Evolutionary conservation across 2,113 vertebrate species (phyloP).

Genomic region (Azemiops feae): DNA sequence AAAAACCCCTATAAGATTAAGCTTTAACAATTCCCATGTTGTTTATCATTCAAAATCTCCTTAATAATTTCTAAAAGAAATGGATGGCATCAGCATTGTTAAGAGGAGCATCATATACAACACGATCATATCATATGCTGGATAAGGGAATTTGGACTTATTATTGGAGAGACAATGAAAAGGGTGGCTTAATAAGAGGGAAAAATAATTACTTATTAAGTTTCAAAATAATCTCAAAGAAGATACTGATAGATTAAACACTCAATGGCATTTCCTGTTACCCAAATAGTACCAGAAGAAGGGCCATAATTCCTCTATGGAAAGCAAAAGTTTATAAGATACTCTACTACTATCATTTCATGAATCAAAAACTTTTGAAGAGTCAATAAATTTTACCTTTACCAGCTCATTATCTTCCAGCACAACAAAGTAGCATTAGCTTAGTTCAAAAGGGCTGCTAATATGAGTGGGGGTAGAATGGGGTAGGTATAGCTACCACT

Average conservation of each 20-base stretch:
- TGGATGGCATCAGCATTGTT: conserved; percentile 34
- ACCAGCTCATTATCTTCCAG: conserved; percentile 73
- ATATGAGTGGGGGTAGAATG: conserved; percentile 20
- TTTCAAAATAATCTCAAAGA: conserved; percentile 62
- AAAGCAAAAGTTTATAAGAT: conserved; percentile 77
- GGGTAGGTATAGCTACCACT: background rate
- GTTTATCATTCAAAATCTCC: conserved; percentile 50
- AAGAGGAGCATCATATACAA: conserved; percentile 47
- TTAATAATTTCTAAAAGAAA: conserved; percentile 52
- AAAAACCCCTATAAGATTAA: conserved; percentile 15
- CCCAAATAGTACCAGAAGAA: conserved; percentile 70
- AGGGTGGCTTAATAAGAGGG: conserved; percentile 57
- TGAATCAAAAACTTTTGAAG: conserved; percentile 74
- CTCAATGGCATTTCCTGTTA: conserved; percentile 64
- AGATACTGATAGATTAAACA: conserved; percentile 60
- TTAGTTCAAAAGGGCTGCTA: conserved; percentile 55
- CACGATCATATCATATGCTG: conserved; percentile 46
- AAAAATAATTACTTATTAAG: conserved; percentile 65
- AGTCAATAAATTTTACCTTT: conserved; percentile 75
- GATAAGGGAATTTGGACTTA: conserved; percentile 60
- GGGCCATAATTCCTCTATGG: conserved; percentile 62
- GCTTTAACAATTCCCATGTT: conserved; percentile 40
- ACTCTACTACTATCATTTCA: conserved; percentile 74
- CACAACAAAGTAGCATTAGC: conserved; percentile 69
- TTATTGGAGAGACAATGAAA: conserved; percentile 59